Base-by-base conservation (phyloP, 2,113 vertebrate species). In the Hippoglossus stenolepis region DNA sequence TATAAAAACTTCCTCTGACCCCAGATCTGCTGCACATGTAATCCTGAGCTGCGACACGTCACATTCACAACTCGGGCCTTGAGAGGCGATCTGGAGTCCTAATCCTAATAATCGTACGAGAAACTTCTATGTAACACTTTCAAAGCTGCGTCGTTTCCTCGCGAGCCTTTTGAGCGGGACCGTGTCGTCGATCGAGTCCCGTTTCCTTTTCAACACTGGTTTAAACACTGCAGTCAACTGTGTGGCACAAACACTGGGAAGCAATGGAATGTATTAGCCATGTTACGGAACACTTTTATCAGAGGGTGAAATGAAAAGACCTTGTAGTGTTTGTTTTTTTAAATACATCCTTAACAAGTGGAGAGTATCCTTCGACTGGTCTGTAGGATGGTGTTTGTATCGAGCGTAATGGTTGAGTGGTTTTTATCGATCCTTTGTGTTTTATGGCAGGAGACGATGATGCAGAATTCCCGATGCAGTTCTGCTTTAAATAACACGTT, bases 231-330 rank as follows among this genome's bases (percentile, higher is more conserved):
- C 70, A 76, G 62, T 38, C 13, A 47, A 24, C 20, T 26, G 26
- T 77, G 40, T 26, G 61, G 51, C 66, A 62, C 72, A 67, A 66
- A 85, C 61, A 82, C 74, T 56, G 40, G 18, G 45, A 45, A 73
- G 28, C 54, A 64, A 79, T 56, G 35, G 66, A 80, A 69, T 28
- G 70, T 62, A 77, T 91, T 90, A 93, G 73, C 66, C 56, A n/a
- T 51, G 73, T 87, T 85, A 90, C 38, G 68, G 68, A 74, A 65
- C 26, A 64, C 67, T 74, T 79, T 72, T 17, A 47, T n/a, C 13
- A 18, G 18, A 21, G 21, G 45, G 60, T 58, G 43, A 65, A 68
- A 67, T 71, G 49, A 73, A 54, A 71, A 65, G 71, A 71, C 66
- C 5, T 60, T 76, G 66, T 57, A 84, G 64, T 78, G 64, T 70